Evolutionary conservation across 1,140 invertebrate genomes (phyloP).

Genomic region (Colletes gigas): DNA sequence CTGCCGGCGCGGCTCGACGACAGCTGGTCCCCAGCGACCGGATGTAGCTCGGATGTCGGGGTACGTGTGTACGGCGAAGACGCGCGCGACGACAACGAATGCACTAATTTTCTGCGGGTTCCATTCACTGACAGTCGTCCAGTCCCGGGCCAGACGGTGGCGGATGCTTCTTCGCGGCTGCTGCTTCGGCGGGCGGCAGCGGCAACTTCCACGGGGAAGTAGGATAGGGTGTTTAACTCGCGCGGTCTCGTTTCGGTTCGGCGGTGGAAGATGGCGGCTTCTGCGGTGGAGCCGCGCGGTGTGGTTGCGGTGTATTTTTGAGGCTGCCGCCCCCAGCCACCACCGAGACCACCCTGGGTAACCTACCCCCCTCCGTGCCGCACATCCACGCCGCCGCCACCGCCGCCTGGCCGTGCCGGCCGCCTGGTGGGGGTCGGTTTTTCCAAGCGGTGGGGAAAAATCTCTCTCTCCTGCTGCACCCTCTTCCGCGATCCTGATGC

Average conservation of each 20-base stretch:
- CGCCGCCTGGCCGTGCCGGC: constrained; percentile 58
- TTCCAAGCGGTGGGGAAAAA: constrained; percentile 74
- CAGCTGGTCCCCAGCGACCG: background rate
- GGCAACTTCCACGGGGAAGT: constrained; percentile 64
- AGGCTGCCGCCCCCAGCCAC: constrained; percentile 79
- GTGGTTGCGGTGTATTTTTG: constrained; percentile 82
- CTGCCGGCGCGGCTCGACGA: background rate
- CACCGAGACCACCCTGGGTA: constrained; percentile 69
- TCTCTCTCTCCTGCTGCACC: constrained; percentile 59
- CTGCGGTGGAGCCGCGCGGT: constrained; percentile 81
- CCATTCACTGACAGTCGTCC: background rate
- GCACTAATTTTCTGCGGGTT: background rate
- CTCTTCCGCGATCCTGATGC: constrained; percentile 51
- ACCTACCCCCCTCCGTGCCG: constrained; percentile 64
- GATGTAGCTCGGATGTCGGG: no score
- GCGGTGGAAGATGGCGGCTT: constrained; percentile 81
- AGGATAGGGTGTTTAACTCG: constrained; percentile 77
- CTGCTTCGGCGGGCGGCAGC: constrained; percentile 59
- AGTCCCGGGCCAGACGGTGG: background rate
- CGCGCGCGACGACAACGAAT: no score
- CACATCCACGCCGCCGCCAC: constrained; percentile 70
- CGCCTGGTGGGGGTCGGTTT: constrained; percentile 67
- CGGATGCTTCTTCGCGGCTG: constrained; percentile 51
- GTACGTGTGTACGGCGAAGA: no score
- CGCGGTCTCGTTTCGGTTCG: constrained; percentile 80